Evolutionary conservation across 2,888 invertebrate genomes (phyloP), one percentile per base, ranked within the genome.

Genomic region (Pyralis farinalis): DNA sequence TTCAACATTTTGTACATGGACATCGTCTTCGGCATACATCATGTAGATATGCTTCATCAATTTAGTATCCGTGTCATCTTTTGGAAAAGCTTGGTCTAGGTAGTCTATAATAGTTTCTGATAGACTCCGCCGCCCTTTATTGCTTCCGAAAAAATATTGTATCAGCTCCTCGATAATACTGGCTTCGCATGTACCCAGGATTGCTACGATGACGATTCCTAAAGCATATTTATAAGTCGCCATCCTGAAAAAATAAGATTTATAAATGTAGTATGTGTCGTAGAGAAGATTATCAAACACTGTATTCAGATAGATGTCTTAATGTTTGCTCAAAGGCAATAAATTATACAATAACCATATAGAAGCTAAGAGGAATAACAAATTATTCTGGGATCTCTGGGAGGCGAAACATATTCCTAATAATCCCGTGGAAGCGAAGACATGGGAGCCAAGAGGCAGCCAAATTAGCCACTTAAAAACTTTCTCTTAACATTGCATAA

Each of bases 31-130:
- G 0, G 72, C 63, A n/a, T 78, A 59, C 42, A 77, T 63, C 34
- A 67, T 66, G 42, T 80, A 81, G 11, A 87, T 58, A 42, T 74
- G 67, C 39, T 84, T 84, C 60, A 87, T 58, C 11, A 77, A 60
- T 16, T 58, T 71, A 0, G 79, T 67, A 43, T 84, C 83, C 12
- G 55, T 47, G 43, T 86, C 85, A 35, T 85, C 84, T 49, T 82
- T 81, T 0, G 82, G 82, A 30, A 68, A 85, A 2, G 81, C 46
- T 1, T 63, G 58, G 47, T 86, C 83, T 34, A 87, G 43, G 29
- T 72, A 79, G 31, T 70, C 58, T n/a, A 68, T 56, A 3, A 84
- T 62, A 0, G 71, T 58, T 8, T 82, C 80, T 0, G 78, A 63
- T 55, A 83, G 60, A 39, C 79, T 70, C 25, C 83, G 61, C 34